Evolutionary conservation across 1,140 invertebrate species (phyloP), one percentile per base, ranked within the genome.

Genomic region (Bemisia tabaci): DNA sequence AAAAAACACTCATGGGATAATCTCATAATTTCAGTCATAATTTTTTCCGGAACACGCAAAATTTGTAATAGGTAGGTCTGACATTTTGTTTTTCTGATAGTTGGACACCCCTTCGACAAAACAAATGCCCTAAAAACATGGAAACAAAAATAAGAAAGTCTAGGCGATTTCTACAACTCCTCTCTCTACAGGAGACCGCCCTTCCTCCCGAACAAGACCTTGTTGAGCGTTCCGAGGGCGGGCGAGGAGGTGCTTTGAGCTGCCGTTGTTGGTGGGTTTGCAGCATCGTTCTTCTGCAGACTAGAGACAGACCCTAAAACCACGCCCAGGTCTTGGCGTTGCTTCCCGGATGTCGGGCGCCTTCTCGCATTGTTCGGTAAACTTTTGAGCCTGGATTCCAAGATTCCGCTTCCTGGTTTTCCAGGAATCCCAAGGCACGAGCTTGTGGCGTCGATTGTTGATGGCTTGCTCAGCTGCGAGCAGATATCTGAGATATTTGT

Each of bases 171-270:
- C 62, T 25, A 59, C 48, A 26, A 48, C 24, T 22, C n/a, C 1
- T 64, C 24, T 60, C 22, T 69, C 79, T 85, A 91, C 69, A 91
- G 81, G 69, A 90, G 81, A 21, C 90, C 89, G 60, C 89, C 90
- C 74, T 91, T 92, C 65, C 90, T 80, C 26, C 89, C 90, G 75
- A 92, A 92, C 12, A 91, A 79, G 70, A 92, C 79, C 23, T 86
- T 86, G 78, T 88, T 90, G 64, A 92, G 83, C 25, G 87, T 89
- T 64, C 89, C 89, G 21, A 90, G 79, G 1, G 88, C 83, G 21
- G 86, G 85, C 68, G 83, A 81, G 12, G 27, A 72, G 71, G 62
- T 82, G 68, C 71, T 74, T 68, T 48, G 33, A 5, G 64, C 21
- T 59, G 39, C 23, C 64, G 64, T 58, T 27, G 64, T 23, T 65